phyloP scores from a whole-genome alignment of 2,888 invertebrate genomes.

The Zootermopsis nevadensis region DNA sequence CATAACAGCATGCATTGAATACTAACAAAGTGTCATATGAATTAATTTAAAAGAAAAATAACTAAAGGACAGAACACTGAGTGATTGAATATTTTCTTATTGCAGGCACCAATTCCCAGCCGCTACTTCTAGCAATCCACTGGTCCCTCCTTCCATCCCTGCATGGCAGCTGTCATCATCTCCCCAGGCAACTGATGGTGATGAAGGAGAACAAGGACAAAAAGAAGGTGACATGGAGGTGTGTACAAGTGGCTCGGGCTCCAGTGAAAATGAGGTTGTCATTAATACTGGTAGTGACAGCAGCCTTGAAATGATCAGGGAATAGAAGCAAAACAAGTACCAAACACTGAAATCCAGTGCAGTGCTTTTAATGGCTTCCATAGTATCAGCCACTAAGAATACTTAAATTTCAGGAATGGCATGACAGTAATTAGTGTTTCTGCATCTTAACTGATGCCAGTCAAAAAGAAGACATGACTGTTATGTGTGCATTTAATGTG shows the following conservation, averaged over 20 bases:
- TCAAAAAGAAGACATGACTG: no score
- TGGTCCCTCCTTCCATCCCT: constrained; percentile 78
- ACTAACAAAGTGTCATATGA: no score
- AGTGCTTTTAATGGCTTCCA: no score
- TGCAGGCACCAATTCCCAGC: constrained; percentile 83
- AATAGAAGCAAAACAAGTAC: constrained; percentile 51
- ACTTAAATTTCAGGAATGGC: no score
- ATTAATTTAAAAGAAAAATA: no score
- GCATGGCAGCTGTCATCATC: constrained; percentile 78
- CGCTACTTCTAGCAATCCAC: constrained; percentile 66
- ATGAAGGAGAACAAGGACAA: constrained; percentile 63
- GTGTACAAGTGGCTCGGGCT: constrained; percentile 74
- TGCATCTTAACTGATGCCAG: no score
- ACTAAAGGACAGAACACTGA: no score
- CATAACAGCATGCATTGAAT: no score
- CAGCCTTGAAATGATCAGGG: constrained; percentile 64
- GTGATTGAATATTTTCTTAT: constrained; percentile 18
- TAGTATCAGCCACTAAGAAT: no score
- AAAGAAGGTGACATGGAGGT: constrained; percentile 66
- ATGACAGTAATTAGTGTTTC: no score
- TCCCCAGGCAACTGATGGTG: constrained; percentile 60
- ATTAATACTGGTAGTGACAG: constrained; percentile 65
- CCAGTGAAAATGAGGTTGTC: constrained; percentile 78
- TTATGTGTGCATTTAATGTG: no score
- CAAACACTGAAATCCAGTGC: neutral